A percentile compares a stretch with the other conserved stretches of the same genome.
Conservation (phyloP, 2,797 vertebrate genomes). For the Sebastes minor region DNA sequence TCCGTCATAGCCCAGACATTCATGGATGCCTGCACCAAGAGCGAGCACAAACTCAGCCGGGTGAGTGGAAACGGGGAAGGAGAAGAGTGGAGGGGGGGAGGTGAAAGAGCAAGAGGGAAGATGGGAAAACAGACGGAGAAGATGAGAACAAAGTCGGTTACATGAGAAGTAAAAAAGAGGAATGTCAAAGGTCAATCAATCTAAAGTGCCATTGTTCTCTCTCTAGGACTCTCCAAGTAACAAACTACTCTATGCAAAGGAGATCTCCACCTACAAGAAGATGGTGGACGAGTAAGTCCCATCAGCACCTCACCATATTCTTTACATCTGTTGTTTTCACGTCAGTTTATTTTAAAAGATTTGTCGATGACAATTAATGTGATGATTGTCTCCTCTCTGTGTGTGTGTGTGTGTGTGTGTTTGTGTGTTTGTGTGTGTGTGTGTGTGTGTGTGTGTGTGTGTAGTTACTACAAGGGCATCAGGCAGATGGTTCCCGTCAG, state of each 20-base stretch:
- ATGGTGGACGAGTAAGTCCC: constrained; percentile 98
- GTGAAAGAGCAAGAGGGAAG: neutral
- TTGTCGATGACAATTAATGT: neutral
- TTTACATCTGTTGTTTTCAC: constrained; percentile 15
- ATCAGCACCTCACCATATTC: neutral
- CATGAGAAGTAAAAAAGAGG: constrained; percentile 2
- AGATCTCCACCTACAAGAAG: constrained; percentile 98
- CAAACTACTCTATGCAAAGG: constrained; percentile 98
- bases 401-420: constrained; percentile 8
- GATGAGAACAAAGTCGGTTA: constrained; percentile 14
- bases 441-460: constrained; percentile 34
- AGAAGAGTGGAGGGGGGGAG: neutral
- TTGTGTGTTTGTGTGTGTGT: neutral
- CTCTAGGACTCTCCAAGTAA: constrained; percentile 98
- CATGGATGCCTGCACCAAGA: constrained; percentile 99
- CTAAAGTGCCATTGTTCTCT: constrained; percentile 31
- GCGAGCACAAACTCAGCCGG: constrained; percentile 98
- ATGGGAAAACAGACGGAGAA: neutral
- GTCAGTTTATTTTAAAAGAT: neutral
- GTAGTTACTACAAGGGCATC: constrained; percentile 96
- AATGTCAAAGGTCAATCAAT: constrained; percentile 7
- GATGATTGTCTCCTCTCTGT: neutral
- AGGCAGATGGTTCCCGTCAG: constrained; percentile 96
- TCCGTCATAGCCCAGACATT: constrained; percentile 99
- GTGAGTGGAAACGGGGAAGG: constrained; percentile 76